These are phyloP conservation scores for Rhimphoctona megacephalus DNA, from an alignment of 2,888 invertebrate genomes.

Conservation along the genomic window DNA sequence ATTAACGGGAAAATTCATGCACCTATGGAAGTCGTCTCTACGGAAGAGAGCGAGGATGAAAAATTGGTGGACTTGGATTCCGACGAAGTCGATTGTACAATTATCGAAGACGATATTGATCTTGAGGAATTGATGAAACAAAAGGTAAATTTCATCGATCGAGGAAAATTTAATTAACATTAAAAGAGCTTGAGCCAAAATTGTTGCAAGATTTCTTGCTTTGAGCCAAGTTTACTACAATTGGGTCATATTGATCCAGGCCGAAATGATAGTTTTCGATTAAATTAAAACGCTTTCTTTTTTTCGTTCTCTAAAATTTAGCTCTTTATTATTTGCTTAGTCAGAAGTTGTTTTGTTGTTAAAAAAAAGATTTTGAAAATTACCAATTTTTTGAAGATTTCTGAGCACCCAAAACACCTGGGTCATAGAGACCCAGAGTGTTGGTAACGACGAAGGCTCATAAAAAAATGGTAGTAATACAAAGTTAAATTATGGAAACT, in stretches of 20 bases:
- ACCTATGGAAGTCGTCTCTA: constrained; percentile 80
- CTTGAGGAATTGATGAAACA: constrained; percentile 96
- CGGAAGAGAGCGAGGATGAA: constrained; percentile 83
- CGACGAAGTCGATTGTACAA: constrained; percentile 88
- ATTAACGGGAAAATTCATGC: constrained; percentile 81
- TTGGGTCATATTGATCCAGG: background rate
- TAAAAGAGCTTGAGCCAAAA: background rate
- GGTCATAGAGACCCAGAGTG: too few relatives aligned
- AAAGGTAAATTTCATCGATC: constrained; percentile 87
- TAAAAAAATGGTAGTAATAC: too few relatives aligned
- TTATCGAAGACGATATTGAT: constrained; percentile 94
- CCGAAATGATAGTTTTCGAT: background rate
- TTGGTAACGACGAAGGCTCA: too few relatives aligned
- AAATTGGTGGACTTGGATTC: constrained; percentile 84
- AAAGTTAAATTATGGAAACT: background rate
- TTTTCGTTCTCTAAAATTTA: too few relatives aligned
- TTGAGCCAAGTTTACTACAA: background rate
- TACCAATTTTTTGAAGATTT: background rate
- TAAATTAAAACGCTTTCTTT: too few relatives aligned
- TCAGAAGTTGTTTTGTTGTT: background rate
- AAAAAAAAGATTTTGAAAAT: background rate
- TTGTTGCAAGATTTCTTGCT: background rate
- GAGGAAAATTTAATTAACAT: background rate
- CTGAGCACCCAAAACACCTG: too few relatives aligned
- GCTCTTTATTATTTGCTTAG: too few relatives aligned